Evolutionary conservation across 2,888 invertebrate species (phyloP).

Genomic region (Lacanobia wlatinum): DNA sequence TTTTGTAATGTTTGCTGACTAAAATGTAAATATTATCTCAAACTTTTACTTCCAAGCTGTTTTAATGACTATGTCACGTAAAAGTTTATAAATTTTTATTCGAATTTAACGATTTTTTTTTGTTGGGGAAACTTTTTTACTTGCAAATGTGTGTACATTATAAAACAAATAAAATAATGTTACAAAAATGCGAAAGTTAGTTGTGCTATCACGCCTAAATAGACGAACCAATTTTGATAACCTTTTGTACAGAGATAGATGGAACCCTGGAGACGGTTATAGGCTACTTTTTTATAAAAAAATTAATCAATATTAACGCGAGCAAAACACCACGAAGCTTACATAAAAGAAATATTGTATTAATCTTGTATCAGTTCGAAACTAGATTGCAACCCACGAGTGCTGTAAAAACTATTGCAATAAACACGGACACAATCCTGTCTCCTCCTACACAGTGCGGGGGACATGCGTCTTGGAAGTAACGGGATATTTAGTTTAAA

Average conservation of each 20-base stretch:
- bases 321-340: not conserved
- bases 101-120: no score
- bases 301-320: no score
- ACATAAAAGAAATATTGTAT: slow-evolving; percentile 21
- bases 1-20: slow-evolving; percentile 32
- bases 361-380: slow-evolving; percentile 28
- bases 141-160: no score
- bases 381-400: slow-evolving; percentile 60
- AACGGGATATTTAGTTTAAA: slow-evolving; percentile 28
- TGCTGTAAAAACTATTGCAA: slow-evolving; percentile 68
- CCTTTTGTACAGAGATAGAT: no score
- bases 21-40: slow-evolving; percentile 6
- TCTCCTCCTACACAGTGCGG: slow-evolving; percentile 63
- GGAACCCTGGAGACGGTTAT: no score
- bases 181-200: no score
- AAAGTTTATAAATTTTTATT: not conserved
- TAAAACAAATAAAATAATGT: no score
- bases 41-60: slow-evolving; percentile 4
- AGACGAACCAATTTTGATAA: no score
- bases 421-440: slow-evolving; percentile 63
- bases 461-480: slow-evolving; percentile 23
- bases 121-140: no score
- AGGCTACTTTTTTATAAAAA: no score
- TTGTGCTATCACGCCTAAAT: no score
- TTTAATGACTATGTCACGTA: no score